Percentiles rank a stretch among this genome's conserved stretches.
phyloP scores from a whole-genome alignment of 1,140 invertebrate genomes.

The Diuraphis noxia region DNA sequence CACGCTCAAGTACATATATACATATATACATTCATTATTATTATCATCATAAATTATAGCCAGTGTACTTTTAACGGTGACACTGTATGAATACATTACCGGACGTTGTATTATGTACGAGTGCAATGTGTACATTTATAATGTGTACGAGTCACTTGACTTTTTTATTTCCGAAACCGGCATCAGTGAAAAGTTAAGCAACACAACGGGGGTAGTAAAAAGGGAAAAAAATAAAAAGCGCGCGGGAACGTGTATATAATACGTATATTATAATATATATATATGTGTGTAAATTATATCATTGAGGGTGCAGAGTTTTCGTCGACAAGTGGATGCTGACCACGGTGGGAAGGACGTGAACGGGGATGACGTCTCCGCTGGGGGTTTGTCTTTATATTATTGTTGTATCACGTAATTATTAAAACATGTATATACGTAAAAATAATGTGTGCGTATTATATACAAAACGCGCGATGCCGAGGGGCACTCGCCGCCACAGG shows the following conservation, averaged over 20 bases:
- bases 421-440: constrained; percentile 1
- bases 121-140: background rate
- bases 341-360: background rate
- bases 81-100: constrained; percentile 23
- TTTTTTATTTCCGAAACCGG: constrained; percentile 39
- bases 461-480: constrained; percentile 38
- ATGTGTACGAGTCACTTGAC: constrained; percentile 42
- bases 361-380: background rate
- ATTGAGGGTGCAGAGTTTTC: constrained; percentile 27
- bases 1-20: background rate
- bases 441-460: constrained; percentile 18
- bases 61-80: constrained; percentile 16
- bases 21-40: background rate
- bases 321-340: constrained; percentile 52
- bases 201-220: constrained; percentile 25
- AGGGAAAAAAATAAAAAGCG: constrained; percentile 14
- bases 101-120: background rate
- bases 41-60: background rate
- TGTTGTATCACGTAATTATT: constrained; percentile 50
- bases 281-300: background rate
- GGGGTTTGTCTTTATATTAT: constrained; percentile 48
- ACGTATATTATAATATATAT: background rate
- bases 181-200: constrained; percentile 37
- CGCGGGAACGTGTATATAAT: background rate
- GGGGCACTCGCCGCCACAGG: constrained; percentile 46